These are phyloP conservation scores for Prenolepis imparis DNA, from an alignment of 2,888 invertebrate species.

Conservation along the genomic window DNA sequence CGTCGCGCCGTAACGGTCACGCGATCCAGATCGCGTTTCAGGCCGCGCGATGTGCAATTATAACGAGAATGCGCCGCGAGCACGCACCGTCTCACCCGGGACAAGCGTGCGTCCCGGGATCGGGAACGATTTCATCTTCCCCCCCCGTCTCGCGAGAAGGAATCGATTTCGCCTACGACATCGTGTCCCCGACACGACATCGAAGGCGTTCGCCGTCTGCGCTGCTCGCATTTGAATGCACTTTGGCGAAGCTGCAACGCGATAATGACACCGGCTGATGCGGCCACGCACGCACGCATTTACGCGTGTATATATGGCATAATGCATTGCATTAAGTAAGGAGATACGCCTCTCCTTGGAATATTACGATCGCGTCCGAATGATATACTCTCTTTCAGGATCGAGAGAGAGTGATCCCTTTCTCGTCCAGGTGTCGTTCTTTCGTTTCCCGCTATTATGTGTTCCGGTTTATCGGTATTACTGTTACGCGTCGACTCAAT, in stretches of 20 bases:
- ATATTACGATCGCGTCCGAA: constrained; percentile 10
- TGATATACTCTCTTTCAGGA: background rate
- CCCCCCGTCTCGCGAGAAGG: constrained; percentile 44
- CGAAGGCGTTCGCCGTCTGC: constrained; percentile 59
- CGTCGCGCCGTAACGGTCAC: constrained; percentile 75
- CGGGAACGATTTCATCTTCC: constrained; percentile 62
- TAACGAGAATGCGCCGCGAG: constrained; percentile 82
- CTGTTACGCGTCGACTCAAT: constrained; percentile 28
- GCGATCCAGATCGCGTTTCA: constrained; percentile 81
- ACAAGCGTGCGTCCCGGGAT: constrained; percentile 68
- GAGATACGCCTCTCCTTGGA: background rate
- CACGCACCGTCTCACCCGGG: constrained; percentile 79
- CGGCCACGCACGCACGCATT: constrained; percentile 23
- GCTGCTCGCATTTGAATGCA: constrained; percentile 52
- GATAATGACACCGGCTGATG: constrained; percentile 67
- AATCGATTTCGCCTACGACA: constrained; percentile 76
- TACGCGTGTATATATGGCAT: background rate
- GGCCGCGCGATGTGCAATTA: constrained; percentile 79
- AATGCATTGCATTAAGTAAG: constrained; percentile 14
- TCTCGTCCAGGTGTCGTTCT: background rate
- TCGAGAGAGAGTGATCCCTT: background rate
- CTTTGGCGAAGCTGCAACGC: constrained; percentile 65
- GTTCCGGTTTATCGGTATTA: constrained; percentile 1
- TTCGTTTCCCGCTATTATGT: background rate
- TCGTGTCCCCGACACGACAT: constrained; percentile 62